Conservation (phyloP, 2,888 invertebrate genomes). For the Diaperis boleti region DNA sequence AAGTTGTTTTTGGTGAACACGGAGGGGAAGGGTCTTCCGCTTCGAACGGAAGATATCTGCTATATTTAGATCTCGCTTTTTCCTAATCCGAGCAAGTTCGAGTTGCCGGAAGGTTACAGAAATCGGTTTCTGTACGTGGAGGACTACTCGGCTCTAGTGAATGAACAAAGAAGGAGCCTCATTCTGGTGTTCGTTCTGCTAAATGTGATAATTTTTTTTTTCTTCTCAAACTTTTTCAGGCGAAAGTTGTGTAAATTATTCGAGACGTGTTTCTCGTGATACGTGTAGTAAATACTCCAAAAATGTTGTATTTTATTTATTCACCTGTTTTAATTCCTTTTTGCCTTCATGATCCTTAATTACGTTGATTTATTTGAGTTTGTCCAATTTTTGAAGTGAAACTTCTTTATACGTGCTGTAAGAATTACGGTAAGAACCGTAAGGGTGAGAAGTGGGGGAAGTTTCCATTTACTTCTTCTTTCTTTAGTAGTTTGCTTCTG, state of each 20-base stretch:
- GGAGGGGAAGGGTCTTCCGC: no score
- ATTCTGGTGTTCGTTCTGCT: not conserved
- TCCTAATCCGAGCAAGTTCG: constrained; percentile 79
- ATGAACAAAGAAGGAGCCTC: constrained; percentile 1
- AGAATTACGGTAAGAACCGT: no score
- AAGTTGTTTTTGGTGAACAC: no score
- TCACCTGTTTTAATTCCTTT: no score
- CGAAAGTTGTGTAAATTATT: constrained; percentile 7
- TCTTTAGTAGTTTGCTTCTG: no score
- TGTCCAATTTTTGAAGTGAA: no score
- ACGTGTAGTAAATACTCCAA: not conserved
- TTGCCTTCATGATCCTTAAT: no score
- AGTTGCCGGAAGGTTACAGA: constrained; percentile 76
- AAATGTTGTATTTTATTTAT: not conserved
- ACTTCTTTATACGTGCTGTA: no score
- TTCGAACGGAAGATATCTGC: no score
- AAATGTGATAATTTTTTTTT: not conserved
- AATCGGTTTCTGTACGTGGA: constrained; percentile 75
- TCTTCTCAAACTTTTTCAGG: constrained; percentile 1
- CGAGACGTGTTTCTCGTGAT: not conserved
- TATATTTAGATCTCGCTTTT: constrained; percentile 81
- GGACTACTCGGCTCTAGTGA: constrained; percentile 58
- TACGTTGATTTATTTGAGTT: no score
- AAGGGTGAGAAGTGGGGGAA: no score
- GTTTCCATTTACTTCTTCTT: no score